These are phyloP conservation scores for Agriopis leucophaearia DNA, from an alignment of 2,888 invertebrate genomes.

Conservation along the genomic window DNA sequence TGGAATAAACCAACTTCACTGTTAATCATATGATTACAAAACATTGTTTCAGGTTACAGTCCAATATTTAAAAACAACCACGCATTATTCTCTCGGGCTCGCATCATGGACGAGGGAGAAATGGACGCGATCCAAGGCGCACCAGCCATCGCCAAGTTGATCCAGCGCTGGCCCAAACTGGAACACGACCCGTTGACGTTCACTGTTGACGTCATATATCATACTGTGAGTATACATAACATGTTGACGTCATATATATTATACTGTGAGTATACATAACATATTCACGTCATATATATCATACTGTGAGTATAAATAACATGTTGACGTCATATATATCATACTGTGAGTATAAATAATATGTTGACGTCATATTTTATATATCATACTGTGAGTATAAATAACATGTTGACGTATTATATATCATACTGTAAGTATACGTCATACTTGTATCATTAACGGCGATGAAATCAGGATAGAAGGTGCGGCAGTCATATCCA, in stretches of 20 bases:
- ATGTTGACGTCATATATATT: background rate
- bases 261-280: background rate
- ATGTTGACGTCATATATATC: background rate
- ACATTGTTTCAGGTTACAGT: conserved; percentile 57
- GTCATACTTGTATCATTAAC: conserved; percentile 51
- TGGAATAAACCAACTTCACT: too few species aligned
- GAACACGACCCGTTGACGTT: conserved; percentile 89
- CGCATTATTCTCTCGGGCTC: conserved; percentile 59
- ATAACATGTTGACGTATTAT: background rate
- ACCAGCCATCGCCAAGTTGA: conserved; percentile 55
- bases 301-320: conserved; percentile 82
- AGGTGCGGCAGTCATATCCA: conserved; percentile 59
- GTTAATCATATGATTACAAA: too few species aligned
- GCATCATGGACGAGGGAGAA: conserved; percentile 59
- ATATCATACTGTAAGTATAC: background rate
- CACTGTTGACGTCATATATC: conserved; percentile 88
- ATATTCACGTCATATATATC: conserved; percentile 86
- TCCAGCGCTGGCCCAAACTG: conserved; percentile 82
- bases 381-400: conserved; percentile 85
- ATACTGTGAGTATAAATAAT: background rate
- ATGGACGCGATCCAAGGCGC: conserved; percentile 57
- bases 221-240: conserved; percentile 82
- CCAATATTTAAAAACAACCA: conserved; percentile 57
- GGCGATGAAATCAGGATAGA: conserved; percentile 58
- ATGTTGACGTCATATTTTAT: conserved; percentile 87